Percentiles rank a stretch among this genome's conserved stretches.
Conservation (phyloP, 1,140 invertebrate species). For the Choristoneura fumiferana region DNA sequence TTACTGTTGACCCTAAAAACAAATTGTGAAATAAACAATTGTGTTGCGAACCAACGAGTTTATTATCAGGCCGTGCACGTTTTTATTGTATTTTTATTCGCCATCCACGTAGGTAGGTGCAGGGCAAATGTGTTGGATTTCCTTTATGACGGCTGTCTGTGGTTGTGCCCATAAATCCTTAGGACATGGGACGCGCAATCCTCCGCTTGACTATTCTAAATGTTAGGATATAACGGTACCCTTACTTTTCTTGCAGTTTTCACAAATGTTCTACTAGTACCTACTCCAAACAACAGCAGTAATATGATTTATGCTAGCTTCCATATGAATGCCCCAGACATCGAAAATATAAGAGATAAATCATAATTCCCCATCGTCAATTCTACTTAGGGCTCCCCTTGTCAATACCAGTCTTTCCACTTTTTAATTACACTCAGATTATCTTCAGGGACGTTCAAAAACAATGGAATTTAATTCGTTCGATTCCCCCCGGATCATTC, state of each 20-base stretch:
- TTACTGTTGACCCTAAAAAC: not conserved
- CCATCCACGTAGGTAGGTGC: not conserved
- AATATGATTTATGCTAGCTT: too few relatives aligned
- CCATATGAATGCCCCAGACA: too few relatives aligned
- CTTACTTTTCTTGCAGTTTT: too few relatives aligned
- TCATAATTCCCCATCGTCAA: too few relatives aligned
- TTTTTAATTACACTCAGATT: not conserved
- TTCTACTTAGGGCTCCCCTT: not conserved
- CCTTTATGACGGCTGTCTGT: not conserved
- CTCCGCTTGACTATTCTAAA: too few relatives aligned
- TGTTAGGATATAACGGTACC: too few relatives aligned
- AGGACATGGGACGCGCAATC: too few relatives aligned
- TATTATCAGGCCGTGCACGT: constrained; percentile 15
- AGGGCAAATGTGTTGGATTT: constrained; percentile 5
- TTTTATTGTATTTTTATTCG: constrained; percentile 16
- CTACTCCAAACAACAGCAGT: too few relatives aligned
- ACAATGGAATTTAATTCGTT: constrained; percentile 13
- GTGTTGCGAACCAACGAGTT: not conserved
- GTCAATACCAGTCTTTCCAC: not conserved
- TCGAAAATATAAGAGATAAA: too few relatives aligned
- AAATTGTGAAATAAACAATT: constrained; percentile 17
- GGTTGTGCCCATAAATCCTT: not conserved
- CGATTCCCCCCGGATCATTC: constrained; percentile 15
- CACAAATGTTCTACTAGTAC: too few relatives aligned
- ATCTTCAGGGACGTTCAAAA: constrained; percentile 12